These are phyloP conservation scores for Erpobdella octoculata DNA, from an alignment of 2,888 invertebrate species.

Conservation along the genomic window DNA sequence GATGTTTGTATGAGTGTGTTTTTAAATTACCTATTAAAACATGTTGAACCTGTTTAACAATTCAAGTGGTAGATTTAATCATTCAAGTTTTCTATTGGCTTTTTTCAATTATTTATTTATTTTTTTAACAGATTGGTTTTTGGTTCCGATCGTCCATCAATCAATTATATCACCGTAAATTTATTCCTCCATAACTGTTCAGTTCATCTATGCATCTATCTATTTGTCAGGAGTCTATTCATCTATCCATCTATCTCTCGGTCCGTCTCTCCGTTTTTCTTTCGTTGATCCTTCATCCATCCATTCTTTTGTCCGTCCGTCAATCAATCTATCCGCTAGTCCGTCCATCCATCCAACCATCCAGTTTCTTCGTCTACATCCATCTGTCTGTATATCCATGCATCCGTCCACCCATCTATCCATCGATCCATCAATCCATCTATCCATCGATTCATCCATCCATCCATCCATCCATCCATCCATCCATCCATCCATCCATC, in stretches of 20 bases:
- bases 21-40: too few relatives aligned
- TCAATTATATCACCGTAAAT: too few relatives aligned
- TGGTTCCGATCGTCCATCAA: too few relatives aligned
- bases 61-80: too few relatives aligned
- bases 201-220: neutral
- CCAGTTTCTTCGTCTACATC: too few relatives aligned
- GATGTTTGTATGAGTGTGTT: too few relatives aligned
- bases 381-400: neutral
- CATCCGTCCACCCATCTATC: neutral
- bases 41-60: too few relatives aligned
- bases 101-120: too few relatives aligned
- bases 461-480: constrained; percentile 13
- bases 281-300: neutral
- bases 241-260: neutral
- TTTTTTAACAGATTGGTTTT: too few relatives aligned
- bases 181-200: too few relatives aligned
- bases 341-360: neutral
- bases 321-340: neutral
- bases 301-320: neutral
- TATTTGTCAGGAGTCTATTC: neutral
- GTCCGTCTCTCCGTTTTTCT: neutral
- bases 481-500: constrained; percentile 12
- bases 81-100: too few relatives aligned
- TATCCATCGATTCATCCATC: constrained; percentile 2
- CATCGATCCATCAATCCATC: neutral